Evolutionary conservation across 2,888 invertebrate species (phyloP), one percentile per base, ranked within the genome.

Genomic region (Callimorpha dominula): DNA sequence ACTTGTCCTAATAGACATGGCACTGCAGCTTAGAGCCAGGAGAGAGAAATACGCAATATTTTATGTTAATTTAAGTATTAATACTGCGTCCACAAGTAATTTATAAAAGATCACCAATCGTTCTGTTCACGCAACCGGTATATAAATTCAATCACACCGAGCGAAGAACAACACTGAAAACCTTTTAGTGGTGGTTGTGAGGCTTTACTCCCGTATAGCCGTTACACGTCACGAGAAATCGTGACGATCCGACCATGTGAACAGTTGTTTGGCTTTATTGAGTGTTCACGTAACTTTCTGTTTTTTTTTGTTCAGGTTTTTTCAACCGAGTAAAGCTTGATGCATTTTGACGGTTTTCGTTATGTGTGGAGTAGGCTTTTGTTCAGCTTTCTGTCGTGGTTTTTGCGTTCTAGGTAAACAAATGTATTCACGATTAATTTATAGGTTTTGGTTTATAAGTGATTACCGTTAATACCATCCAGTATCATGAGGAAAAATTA

Each of bases 151-250:
- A 79, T 84, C 78, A 77, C 71, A 57, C 50, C 72, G 75, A 57
- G 77, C 78, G 81, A 70, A 74, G 74, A 76, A 75, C 78, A 77
- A 85, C 85, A 86, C 73, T 74, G 82, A 79, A 85, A 85, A 74
- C 85, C 86, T 85, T 85, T 86, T 86, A 85, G 83, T 60, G 64
- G 70, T 75, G 78, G 78, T 80, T 75, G 72, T 70, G 74, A 70
- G 73, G 72, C 67, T 75, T 66, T 76, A 65, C 20, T 62, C 42
- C 52, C 67, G 63, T 71, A 75, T 71, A 76, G 65, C 68, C 63
- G 78, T 62, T 80, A 74, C 57, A 77, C 65, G 65, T 65, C 31
- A 65, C 70, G 65, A 66, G 57, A 60, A 66, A 71, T 65, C 65
- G 71, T 57, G 42, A 54, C 52, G 71, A 52, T 65, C 17, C 14